Conservation (phyloP, 2,888 invertebrate genomes). For the Leptinotarsa juncta region DNA sequence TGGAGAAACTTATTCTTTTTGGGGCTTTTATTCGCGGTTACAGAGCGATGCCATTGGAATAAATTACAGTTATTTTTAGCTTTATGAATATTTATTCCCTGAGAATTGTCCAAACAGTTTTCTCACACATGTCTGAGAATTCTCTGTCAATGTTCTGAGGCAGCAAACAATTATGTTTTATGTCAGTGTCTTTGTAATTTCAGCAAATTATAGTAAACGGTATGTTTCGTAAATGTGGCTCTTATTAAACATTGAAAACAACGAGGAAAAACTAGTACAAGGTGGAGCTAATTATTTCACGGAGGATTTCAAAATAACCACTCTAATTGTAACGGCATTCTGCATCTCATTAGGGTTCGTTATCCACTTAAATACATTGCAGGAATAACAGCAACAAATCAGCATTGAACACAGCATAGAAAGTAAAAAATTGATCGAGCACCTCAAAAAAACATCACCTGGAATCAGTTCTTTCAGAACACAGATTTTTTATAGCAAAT, state of each 20-base stretch:
- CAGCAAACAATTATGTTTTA: not conserved
- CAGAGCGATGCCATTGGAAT: not conserved
- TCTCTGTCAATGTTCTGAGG: not conserved
- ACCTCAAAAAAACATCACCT: too few relatives aligned
- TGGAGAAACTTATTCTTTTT: too few relatives aligned
- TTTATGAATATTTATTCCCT: not conserved
- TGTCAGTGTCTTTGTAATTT: conserved; percentile 12
- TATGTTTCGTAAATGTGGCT: conserved; percentile 4
- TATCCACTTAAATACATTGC: not conserved
- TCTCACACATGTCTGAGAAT: not conserved
- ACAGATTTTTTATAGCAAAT: too few relatives aligned
- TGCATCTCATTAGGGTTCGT: not conserved
- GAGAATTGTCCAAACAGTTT: not conserved
- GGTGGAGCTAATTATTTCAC: not conserved
- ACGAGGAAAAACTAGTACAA: conserved; percentile 1
- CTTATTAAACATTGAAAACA: not conserved
- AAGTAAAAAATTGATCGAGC: not conserved
- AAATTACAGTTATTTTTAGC: not conserved
- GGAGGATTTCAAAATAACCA: conserved; percentile 7
- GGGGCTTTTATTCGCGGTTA: not conserved
- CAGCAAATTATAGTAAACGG: conserved; percentile 6
- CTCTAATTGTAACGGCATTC: not conserved
- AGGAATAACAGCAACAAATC: too few relatives aligned
- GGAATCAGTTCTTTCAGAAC: too few relatives aligned
- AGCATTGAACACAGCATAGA: not conserved